Evolutionary conservation across 2,113 vertebrate genomes (phyloP), one percentile per base, ranked within the genome.

Genomic region (Phaethornis superciliosus): DNA sequence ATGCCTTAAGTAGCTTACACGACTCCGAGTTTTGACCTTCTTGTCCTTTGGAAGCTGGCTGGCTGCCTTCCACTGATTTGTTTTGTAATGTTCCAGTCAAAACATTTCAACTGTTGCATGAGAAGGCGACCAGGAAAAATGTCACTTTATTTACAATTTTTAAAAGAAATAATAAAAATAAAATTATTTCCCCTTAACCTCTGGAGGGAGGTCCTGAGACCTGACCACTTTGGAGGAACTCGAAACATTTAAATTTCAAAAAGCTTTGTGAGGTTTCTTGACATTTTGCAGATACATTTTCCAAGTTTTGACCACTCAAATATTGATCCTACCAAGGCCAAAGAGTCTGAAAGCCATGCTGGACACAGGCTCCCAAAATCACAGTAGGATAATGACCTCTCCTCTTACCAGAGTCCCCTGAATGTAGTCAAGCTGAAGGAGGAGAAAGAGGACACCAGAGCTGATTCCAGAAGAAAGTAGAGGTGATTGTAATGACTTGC

Each of bases 31-130:
- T 81, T 82, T 85, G 87, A 93, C 88, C 81, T 94, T 72, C 79
- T 85, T 85, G 84, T 88, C 75, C 85, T 83, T 89, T 91, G 87
- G 60, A 89, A 85, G 68, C 87, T 95, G 91, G 87, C 81, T 91
- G 67, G 14, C 46, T 94, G 93, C 94, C 93, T 94, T 68, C 4
- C 9, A 75, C 84, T 82, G 63, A 76, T 79, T 82, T 89, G 86
- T 94, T 95, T 91, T 85, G 75, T 65, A 93, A 91, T 0, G 5
- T 70, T 96, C 85, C 86, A 93, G 89, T 89, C 95, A 95, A 96
- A 94, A 96, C 47, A 94, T 80, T 76, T 91, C 91, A 94, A 75
- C 85, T 87, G 81, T 70, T 94, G 85, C 78, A 81, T 20, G 79
- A 89, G 78, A n/a, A 88, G 49, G 71, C 94, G 84, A 89, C 35